A percentile compares a stretch with the other conserved stretches of the same genome.
These are phyloP conservation scores for Nomada fucata DNA, from an alignment of 2,888 invertebrate species.

Conservation along the genomic window DNA sequence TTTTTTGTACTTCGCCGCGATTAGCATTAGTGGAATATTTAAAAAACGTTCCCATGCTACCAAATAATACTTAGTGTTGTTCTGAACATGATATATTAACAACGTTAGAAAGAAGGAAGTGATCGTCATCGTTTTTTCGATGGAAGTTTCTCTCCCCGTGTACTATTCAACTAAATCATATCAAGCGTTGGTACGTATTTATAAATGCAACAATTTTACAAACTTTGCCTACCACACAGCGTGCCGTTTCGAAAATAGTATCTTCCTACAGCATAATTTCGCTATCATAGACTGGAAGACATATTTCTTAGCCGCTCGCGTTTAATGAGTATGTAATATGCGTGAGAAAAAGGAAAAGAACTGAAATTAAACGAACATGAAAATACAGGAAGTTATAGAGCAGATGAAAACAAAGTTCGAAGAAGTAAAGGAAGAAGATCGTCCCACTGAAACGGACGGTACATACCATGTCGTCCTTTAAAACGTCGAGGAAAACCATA, in stretches of 20 bases:
- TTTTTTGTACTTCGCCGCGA: background rate
- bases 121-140: background rate
- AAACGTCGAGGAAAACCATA: constrained; percentile 37
- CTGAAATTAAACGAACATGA: background rate
- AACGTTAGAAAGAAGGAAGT: background rate
- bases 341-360: background rate
- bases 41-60: background rate
- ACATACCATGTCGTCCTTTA: constrained; percentile 48
- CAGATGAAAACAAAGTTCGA: constrained; percentile 3
- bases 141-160: background rate
- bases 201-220: background rate
- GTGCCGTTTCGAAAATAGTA: background rate
- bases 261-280: constrained; percentile 5
- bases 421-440: constrained; percentile 6
- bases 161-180: background rate
- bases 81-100: background rate
- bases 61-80: background rate
- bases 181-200: background rate
- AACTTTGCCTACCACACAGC: background rate
- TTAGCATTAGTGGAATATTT: background rate
- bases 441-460: constrained; percentile 23
- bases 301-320: background rate
- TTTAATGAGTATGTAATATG: constrained; percentile 5
- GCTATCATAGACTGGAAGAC: constrained; percentile 36
- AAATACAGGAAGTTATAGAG: background rate